Conservation (phyloP, 1,140 invertebrate genomes). For the Drosophila sulfurigaster region DNA sequence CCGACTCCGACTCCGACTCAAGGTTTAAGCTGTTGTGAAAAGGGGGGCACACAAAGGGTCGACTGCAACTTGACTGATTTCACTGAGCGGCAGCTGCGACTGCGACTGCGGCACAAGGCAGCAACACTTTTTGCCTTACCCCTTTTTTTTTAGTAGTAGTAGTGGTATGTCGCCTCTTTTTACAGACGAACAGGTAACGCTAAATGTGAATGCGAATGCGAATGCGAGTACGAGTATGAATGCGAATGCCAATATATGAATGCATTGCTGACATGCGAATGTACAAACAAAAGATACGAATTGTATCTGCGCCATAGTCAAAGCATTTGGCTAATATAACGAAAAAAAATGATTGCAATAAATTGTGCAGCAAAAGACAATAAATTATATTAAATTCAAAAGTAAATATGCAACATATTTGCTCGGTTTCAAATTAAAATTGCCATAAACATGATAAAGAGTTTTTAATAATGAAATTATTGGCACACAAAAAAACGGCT, state of each 20-base stretch:
- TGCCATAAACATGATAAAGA: too few species aligned
- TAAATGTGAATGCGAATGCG: conserved; percentile 4
- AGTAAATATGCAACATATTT: too few species aligned
- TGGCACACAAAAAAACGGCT: too few species aligned
- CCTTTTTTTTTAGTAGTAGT: background rate
- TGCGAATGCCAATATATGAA: conserved; percentile 3
- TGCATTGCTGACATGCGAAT: background rate
- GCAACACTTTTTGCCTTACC: conserved; percentile 19
- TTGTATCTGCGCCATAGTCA: background rate
- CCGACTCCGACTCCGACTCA: background rate
- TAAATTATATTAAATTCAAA: too few species aligned
- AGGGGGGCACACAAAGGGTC: background rate
- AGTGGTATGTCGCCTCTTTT: conserved; percentile 38
- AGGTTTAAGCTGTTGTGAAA: conserved; percentile 3
- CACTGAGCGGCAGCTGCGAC: conserved; percentile 1
- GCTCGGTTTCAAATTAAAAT: too few species aligned
- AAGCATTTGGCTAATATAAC: too few species aligned
- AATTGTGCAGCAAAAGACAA: too few species aligned
- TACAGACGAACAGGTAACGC: conserved; percentile 27
- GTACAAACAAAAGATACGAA: background rate
- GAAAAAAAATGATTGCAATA: too few species aligned
- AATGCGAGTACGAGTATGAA: background rate
- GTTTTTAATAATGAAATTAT: too few species aligned
- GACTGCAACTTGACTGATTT: conserved; percentile 35
- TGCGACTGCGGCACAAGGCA: conserved; percentile 29